Percentiles rank a stretch among this genome's conserved stretches.
Conservation (phyloP, 2,113 vertebrate genomes). For the Bambusicola thoracicus region DNA sequence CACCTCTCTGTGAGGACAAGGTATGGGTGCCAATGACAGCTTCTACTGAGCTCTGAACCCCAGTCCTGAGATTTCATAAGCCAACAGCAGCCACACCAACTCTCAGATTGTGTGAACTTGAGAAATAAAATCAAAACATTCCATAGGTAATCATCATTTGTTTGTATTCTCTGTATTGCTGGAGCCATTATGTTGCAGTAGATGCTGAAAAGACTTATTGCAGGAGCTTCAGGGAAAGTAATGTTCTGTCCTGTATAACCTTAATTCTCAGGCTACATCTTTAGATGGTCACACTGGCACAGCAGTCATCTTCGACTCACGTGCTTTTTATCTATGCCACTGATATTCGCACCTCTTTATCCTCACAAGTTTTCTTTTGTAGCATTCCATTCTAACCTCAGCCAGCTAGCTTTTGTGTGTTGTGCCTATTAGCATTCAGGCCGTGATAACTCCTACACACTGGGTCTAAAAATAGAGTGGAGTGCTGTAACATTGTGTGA, state of each 20-base stretch:
- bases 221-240: conserved; percentile 1
- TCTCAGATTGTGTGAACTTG: neutral
- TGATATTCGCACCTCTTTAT: neutral
- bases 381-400: neutral
- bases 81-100: neutral
- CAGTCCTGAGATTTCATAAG: neutral
- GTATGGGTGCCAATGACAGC: neutral
- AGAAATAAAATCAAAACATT: conserved; percentile 12
- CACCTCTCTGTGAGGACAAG: neutral
- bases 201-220: neutral
- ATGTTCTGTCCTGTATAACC: neutral
- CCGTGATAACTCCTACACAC: conserved; percentile 51
- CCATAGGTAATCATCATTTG: neutral
- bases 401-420: conserved; percentile 11
- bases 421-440: conserved; percentile 56
- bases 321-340: neutral
- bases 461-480: conserved; percentile 70
- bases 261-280: neutral
- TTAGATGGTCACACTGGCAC: neutral
- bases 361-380: neutral
- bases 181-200: neutral
- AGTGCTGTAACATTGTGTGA: conserved; percentile 42
- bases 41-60: neutral
- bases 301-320: neutral
- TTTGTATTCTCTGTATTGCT: neutral